These are phyloP conservation scores for Petrosia ficiformis DNA, from an alignment of 37 sponge, comb jelly and placozoan genomes.

Conservation along the genomic window DNA sequence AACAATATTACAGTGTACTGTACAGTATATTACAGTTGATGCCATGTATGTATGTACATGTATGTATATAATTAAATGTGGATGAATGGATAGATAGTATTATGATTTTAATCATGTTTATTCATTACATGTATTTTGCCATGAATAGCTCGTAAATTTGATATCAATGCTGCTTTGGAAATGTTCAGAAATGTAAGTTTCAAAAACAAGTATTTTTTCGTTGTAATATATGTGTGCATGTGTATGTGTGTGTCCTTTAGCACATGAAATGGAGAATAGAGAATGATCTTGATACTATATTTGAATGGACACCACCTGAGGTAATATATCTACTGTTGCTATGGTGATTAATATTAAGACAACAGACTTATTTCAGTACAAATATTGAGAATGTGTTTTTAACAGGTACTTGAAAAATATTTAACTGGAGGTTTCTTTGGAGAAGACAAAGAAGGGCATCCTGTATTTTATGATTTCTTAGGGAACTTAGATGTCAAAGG, in stretches of 20 bases:
- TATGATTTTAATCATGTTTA: no score
- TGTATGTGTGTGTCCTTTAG: constrained; percentile 10
- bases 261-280: constrained; percentile 46
- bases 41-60: no score
- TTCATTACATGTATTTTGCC: neutral
- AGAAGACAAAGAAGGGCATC: constrained; percentile 69
- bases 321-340: constrained; percentile 8
- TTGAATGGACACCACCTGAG: constrained; percentile 66
- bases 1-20: no score
- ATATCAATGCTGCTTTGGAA: constrained; percentile 41
- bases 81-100: no score
- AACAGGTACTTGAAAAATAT: constrained; percentile 33
- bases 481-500: constrained; percentile 67
- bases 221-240: neutral
- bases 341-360: neutral
- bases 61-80: no score
- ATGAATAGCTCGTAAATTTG: constrained; percentile 47
- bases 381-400: no score
- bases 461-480: constrained; percentile 33
- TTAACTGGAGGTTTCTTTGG: constrained; percentile 54
- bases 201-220: neutral
- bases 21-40: no score
- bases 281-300: constrained; percentile 34
- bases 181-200: constrained; percentile 52
- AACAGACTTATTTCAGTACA: no score